Evolutionary conservation across 2,113 vertebrate species (phyloP).

Genomic region (Poecilia latipinna): DNA sequence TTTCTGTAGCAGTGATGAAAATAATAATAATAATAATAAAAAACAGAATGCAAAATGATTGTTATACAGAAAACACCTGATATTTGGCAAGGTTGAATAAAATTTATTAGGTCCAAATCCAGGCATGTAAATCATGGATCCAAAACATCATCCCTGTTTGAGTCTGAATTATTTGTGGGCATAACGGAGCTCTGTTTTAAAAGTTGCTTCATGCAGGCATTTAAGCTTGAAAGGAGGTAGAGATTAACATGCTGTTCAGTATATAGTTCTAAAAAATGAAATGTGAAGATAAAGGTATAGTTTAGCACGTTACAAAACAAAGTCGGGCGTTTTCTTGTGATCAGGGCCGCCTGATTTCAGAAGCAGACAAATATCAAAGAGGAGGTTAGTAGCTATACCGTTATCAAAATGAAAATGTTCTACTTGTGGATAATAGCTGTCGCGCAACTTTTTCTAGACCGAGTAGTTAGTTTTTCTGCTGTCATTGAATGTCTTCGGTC

Average conservation of each 20-base stretch:
- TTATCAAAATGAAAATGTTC: not conserved
- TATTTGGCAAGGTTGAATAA: not conserved
- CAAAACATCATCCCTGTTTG: not conserved
- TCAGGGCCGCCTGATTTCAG: fast-evolving
- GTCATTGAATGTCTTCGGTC: not conserved
- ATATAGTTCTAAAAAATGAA: not conserved
- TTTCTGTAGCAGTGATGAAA: no score
- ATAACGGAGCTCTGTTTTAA: not conserved
- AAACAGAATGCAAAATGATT: not conserved
- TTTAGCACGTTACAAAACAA: not conserved
- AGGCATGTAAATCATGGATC: not conserved
- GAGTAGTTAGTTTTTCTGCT: not conserved
- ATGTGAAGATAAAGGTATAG: not conserved
- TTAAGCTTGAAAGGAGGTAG: not conserved
- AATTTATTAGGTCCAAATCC: not conserved
- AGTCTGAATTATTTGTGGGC: not conserved
- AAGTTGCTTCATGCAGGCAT: not conserved
- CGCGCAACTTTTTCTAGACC: not conserved
- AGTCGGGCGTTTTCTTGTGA: not conserved
- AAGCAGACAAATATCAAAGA: not conserved
- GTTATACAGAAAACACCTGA: not conserved
- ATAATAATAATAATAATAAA: not conserved
- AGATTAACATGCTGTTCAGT: not conserved
- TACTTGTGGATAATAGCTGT: not conserved
- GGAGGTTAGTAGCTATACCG: not conserved